A percentile compares a stretch with the other conserved stretches of the same genome.
Evolutionary conservation across 2,888 invertebrate species (phyloP).

Genomic region (Torymus tubicola): DNA sequence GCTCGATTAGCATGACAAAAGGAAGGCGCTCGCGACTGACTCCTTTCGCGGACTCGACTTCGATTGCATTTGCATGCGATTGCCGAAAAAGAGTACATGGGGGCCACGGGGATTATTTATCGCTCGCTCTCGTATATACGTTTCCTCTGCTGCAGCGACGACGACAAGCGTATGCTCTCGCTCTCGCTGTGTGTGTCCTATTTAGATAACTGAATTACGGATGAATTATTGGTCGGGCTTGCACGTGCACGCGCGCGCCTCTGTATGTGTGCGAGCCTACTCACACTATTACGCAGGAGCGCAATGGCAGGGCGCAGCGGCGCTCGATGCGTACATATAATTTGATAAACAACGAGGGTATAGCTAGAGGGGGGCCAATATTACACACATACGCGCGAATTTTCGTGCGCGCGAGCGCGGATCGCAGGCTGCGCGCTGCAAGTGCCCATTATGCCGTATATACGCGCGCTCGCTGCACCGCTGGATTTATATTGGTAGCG

Average conservation of each 20-base stretch:
- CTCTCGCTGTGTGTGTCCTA: conserved; percentile 61
- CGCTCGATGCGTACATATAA: conserved; percentile 68
- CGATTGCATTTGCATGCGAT: too few species aligned
- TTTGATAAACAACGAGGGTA: conserved; percentile 68
- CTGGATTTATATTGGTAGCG: conserved; percentile 43
- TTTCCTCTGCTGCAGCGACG: conserved; percentile 46
- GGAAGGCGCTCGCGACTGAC: not conserved
- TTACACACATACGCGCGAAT: conserved; percentile 38
- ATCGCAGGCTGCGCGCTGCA: conserved; percentile 36
- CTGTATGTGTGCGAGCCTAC: too few species aligned
- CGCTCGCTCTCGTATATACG: not conserved
- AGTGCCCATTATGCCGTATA: conserved; percentile 42
- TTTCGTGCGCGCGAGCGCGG: conserved; percentile 33
- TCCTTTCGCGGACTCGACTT: too few species aligned
- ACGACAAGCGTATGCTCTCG: conserved; percentile 25
- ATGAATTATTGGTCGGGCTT: conserved; percentile 69
- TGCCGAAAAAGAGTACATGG: too few species aligned
- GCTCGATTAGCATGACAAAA: conserved; percentile 50
- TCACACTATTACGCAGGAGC: too few species aligned
- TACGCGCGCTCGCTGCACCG: not conserved
- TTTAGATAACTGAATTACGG: conserved; percentile 74
- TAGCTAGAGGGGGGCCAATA: conserved; percentile 57
- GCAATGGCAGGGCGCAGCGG: too few species aligned
- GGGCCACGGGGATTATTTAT: conserved; percentile 36
- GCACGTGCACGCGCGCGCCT: not conserved